phyloP scores from a whole-genome alignment of 2,888 invertebrate genomes.

The Ichneumoninae sp. region DNA sequence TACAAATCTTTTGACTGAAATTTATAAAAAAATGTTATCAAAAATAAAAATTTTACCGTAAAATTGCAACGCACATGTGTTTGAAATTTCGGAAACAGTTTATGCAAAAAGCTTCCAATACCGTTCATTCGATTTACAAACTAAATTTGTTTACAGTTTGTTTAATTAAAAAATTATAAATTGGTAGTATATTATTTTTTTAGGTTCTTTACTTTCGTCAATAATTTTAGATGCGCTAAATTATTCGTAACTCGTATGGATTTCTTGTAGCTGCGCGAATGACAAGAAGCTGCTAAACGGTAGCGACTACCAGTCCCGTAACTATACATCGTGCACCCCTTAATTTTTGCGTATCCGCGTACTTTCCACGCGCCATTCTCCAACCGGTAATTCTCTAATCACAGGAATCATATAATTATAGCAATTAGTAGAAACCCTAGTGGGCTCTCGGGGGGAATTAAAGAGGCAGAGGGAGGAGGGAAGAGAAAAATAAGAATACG shows the following conservation, averaged over 20 bases:
- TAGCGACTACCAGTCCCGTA: constrained; percentile 67
- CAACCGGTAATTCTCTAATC: constrained; percentile 73
- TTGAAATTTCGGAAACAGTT: too few relatives aligned
- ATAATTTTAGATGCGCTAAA: neutral
- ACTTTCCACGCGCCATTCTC: constrained; percentile 64
- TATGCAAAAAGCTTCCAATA: too few relatives aligned
- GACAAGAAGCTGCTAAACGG: constrained; percentile 57
- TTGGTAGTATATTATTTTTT: too few relatives aligned
- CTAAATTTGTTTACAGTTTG: too few relatives aligned
- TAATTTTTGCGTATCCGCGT: constrained; percentile 73
- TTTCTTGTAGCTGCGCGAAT: neutral
- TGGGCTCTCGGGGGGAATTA: constrained; percentile 46
- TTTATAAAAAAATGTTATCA: too few relatives aligned
- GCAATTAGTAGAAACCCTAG: constrained; percentile 71
- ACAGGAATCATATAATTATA: constrained; percentile 80
- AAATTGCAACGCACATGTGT: too few relatives aligned
- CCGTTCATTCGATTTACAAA: too few relatives aligned
- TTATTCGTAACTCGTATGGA: neutral
- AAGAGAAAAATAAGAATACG: constrained; percentile 25
- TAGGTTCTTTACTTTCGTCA: too few relatives aligned
- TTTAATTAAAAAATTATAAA: too few relatives aligned
- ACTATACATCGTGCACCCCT: constrained; percentile 60
- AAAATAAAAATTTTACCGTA: too few relatives aligned
- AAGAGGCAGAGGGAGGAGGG: constrained; percentile 25
- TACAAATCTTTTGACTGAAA: too few relatives aligned